Conservation (phyloP, 1,140 invertebrate species). For the Caerostris darwini region DNA sequence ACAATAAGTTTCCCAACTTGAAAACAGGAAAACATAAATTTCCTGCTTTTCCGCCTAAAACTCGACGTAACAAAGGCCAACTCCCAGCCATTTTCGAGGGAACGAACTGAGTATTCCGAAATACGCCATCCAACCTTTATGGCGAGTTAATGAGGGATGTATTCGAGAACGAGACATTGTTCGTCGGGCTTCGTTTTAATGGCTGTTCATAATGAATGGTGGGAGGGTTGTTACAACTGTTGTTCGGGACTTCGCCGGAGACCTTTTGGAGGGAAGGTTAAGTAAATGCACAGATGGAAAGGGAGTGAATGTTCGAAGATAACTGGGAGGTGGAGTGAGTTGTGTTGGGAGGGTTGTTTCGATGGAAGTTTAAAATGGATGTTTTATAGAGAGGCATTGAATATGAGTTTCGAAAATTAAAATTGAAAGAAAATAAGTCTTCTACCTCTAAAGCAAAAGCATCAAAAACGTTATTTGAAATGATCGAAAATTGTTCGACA, state of each 20-base stretch:
- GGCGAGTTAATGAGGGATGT: slow-evolving; percentile 64
- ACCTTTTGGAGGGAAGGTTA: slow-evolving; percentile 35
- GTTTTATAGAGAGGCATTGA: background rate
- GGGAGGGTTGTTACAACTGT: slow-evolving; percentile 38
- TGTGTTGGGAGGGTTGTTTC: background rate
- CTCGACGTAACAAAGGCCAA: slow-evolving; percentile 40
- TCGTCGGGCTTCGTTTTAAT: slow-evolving; percentile 58
- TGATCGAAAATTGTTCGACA: too few species aligned
- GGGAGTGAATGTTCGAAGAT: background rate
- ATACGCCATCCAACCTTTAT: slow-evolving; percentile 54
- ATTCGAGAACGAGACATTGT: slow-evolving; percentile 63
- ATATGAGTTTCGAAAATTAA: background rate
- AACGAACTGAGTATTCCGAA: slow-evolving; percentile 20
- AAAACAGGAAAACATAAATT: slow-evolving; percentile 72
- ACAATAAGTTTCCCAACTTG: slow-evolving; percentile 50
- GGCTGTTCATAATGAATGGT: slow-evolving; percentile 56
- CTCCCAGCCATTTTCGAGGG: background rate
- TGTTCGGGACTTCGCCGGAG: slow-evolving; percentile 29
- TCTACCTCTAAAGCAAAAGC: too few species aligned
- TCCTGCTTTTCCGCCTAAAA: slow-evolving; percentile 27
- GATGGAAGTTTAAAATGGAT: background rate
- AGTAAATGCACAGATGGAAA: slow-evolving; percentile 36
- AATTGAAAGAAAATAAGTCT: background rate
- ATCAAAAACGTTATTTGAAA: too few species aligned
- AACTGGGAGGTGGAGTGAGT: background rate